Conservation (phyloP, 1,140 invertebrate species). For the Trichomalopsis sarcophagae region DNA sequence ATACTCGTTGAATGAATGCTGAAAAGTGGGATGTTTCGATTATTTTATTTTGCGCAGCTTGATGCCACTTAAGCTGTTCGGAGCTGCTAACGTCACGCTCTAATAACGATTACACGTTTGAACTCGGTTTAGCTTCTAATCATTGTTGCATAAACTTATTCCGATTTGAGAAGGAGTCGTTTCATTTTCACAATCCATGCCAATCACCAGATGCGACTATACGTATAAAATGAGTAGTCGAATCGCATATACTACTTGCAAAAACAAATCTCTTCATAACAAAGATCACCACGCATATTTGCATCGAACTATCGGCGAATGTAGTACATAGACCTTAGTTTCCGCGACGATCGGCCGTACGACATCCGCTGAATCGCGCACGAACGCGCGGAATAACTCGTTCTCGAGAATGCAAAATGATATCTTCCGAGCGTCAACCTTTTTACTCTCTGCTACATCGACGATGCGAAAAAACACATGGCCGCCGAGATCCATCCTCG, state of each 20-base stretch:
- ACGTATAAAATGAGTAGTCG: too few species aligned
- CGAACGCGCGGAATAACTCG: constrained; percentile 19
- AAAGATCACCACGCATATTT: background rate
- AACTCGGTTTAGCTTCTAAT: background rate
- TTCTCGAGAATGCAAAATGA: constrained; percentile 49
- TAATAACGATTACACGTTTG: background rate
- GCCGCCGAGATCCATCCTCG: background rate
- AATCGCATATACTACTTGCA: too few species aligned
- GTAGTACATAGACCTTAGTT: too few species aligned
- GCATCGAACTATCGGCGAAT: too few species aligned
- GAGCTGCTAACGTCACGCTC: background rate
- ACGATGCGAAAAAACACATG: background rate
- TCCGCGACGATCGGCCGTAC: background rate
- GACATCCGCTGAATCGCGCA: background rate
- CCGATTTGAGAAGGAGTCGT: background rate
- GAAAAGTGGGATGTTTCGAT: background rate
- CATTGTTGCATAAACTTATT: background rate
- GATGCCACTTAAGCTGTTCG: background rate
- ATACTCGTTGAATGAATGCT: background rate
- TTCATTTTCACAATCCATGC: background rate
- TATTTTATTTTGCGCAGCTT: background rate
- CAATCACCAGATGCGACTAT: too few species aligned
- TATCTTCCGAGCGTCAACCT: constrained; percentile 4
- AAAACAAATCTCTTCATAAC: too few species aligned
- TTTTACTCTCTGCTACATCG: background rate